phyloP scores from a whole-genome alignment of 2,113 vertebrate species.

The Crocuta crocuta region DNA sequence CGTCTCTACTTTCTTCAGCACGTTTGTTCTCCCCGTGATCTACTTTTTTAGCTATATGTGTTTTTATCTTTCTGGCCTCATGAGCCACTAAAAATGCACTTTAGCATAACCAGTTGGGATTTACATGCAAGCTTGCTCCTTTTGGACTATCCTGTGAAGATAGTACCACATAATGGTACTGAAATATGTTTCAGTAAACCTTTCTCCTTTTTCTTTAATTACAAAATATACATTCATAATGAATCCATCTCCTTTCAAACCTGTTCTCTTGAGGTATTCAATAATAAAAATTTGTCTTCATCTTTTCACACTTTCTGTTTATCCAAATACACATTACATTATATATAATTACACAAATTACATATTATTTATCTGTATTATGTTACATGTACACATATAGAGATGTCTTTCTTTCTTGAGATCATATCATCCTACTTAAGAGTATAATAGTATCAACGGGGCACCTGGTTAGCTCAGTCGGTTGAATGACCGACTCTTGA shows the following conservation, averaged over 20 bases:
- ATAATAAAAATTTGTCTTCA: not conserved
- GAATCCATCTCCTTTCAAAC: not conserved
- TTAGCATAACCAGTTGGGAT: not conserved
- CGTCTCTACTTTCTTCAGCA: not conserved
- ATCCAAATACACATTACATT: not conserved
- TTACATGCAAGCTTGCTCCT: not conserved
- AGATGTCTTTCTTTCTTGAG: not conserved
- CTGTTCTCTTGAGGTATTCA: not conserved
- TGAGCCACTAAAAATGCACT: not conserved
- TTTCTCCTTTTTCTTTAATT: slow-evolving; percentile 29
- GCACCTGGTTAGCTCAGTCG: no score
- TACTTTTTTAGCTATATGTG: not conserved
- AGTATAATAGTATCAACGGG: not conserved
- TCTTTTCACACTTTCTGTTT: not conserved
- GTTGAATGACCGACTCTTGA: no score
- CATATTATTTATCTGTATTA: not conserved
- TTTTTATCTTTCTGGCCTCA: not conserved
- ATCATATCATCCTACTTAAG: not conserved
- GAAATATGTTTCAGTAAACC: not conserved
- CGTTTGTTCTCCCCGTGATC: not conserved
- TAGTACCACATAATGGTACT: not conserved
- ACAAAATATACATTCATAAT: slow-evolving; percentile 20
- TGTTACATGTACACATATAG: not conserved
- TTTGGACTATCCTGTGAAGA: not conserved
- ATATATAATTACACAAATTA: not conserved